Base-by-base conservation (phyloP, 2,888 invertebrate genomes). In the Corythucha ciliata region DNA sequence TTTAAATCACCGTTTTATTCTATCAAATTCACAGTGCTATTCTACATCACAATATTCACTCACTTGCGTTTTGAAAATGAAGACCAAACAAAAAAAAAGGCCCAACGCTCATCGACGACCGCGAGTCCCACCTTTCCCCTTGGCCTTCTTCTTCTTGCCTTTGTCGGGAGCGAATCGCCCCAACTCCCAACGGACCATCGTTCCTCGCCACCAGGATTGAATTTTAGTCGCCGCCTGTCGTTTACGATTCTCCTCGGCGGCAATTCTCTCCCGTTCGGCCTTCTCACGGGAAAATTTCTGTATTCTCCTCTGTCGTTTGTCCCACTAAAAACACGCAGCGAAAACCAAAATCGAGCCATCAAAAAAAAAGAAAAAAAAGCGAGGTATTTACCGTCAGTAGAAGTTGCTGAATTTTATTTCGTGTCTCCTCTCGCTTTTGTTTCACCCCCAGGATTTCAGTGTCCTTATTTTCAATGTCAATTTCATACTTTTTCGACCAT, bases 121-220 rank as follows among this genome's bases (percentile, higher is more conserved):
- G n/a, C n/a, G n/a, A n/a, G n/a, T n/a, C n/a, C n/a, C n/a, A n/a
- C n/a, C 42, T 26, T 52, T 44, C 14, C 20, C 25, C 50, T 59
- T 59, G 14, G 48, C 52, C 36, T 58, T 57, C 33, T 56, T 52
- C 37, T 53, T 56, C 27, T 54, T 53, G 27, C 53, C 50, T 29
- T 53, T 53, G 12, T 56, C 55, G 21, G 27, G 24, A 14, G 66
- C 66, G 59, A 67, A 70, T 6, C 69, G 67, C 3, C 71, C 72
- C 33, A 70, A 65, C 8, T 68, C 67, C 60, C 68, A 66, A 8
- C 72, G 61, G 2, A 73, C 71, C 70, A 72, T 71, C 25, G 69
- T 66, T 14, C 71, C 71, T 56, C 71, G 60, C 71, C 71, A 73
- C 72, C 72, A 73, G 1, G 71, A 64, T 60, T 72, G 72, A 8